Evolutionary conservation across 2,888 invertebrate species (phyloP).

Genomic region (Drosophila merina): DNA sequence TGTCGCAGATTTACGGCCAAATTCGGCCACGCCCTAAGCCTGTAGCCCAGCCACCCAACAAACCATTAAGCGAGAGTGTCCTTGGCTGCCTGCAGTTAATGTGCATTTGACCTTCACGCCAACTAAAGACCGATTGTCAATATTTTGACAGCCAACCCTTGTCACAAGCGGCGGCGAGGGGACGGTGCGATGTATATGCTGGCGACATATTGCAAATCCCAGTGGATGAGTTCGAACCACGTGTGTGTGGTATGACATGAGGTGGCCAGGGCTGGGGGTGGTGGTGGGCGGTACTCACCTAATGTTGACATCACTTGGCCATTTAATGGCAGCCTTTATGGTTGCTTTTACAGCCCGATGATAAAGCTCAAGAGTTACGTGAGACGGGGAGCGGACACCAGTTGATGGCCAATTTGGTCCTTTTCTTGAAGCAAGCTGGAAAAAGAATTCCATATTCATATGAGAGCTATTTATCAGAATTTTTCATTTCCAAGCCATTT

Average conservation of each 20-base stretch:
- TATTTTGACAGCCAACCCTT: conserved; percentile 66
- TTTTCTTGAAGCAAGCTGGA: background rate
- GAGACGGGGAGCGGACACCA: conserved; percentile 22
- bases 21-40: conserved; percentile 26
- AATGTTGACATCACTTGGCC: conserved; percentile 73
- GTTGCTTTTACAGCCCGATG: conserved; percentile 44
- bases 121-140: conserved; percentile 70
- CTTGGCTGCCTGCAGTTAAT: conserved; percentile 62
- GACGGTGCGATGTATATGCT: conserved; percentile 63
- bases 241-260: conserved; percentile 4
- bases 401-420: conserved; percentile 40
- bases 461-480: background rate
- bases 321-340: conserved; percentile 68
- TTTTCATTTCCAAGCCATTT: background rate
- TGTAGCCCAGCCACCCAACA: background rate
- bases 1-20: conserved; percentile 64
- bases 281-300: conserved; percentile 49
- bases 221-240: conserved; percentile 48
- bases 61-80: conserved; percentile 9
- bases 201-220: conserved; percentile 62
- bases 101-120: conserved; percentile 71
- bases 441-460: background rate
- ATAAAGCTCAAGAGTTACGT: conserved; percentile 31
- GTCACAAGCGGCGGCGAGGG: background rate
- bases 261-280: background rate